Evolutionary conservation across 1,140 invertebrate genomes (phyloP), one percentile per base, ranked within the genome.

Genomic region (Oryctes rhinoceros): DNA sequence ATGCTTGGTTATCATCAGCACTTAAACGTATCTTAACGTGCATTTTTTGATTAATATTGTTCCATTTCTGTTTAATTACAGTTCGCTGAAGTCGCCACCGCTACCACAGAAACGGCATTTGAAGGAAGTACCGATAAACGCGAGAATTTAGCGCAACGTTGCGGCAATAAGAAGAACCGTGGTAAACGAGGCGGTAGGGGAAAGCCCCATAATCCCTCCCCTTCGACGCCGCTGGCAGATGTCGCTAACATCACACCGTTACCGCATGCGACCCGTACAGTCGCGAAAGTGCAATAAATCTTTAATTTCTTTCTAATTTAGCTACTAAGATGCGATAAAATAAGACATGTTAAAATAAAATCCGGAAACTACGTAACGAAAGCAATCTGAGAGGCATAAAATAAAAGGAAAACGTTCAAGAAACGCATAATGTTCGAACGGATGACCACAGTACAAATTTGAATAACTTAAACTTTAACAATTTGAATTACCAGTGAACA

Each of bases 81-180:
- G 80, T 71, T 84, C 80, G 78, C 85, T 89, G 88, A 87, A 88
- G 84, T 87, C 35, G 89, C 90, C 78, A 86, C 88, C 79, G 88
- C 88, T 13, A 90, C 90, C 47, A 83, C 87, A 2, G 90, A 90
- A 84, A 90, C 90, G 0, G 86, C 89, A 48, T 90, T 91, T 79
- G 92, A 93, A 82, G 84, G 88, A 81, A 89, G 90, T 81, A 84
- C 86, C 4, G 91, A 92, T 81, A 93, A 92, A 86, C 89, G 91
- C 47, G 91, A 91, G 87, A 79, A 80, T 18, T 48, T 39, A n/a
- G 39, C 67, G 49, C 89, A 90, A 82, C 87, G 87, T 79, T 84
- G 84, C 75, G 84, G 84, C 1, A 81, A 83, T 75, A 90, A 91
- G 80, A 90, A 89, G 83, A 84, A 87, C 79, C 85, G 90, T 78